Evolutionary conservation across 2,113 vertebrate genomes (phyloP).

Genomic region (Cyanoramphus novaezelandiae): DNA sequence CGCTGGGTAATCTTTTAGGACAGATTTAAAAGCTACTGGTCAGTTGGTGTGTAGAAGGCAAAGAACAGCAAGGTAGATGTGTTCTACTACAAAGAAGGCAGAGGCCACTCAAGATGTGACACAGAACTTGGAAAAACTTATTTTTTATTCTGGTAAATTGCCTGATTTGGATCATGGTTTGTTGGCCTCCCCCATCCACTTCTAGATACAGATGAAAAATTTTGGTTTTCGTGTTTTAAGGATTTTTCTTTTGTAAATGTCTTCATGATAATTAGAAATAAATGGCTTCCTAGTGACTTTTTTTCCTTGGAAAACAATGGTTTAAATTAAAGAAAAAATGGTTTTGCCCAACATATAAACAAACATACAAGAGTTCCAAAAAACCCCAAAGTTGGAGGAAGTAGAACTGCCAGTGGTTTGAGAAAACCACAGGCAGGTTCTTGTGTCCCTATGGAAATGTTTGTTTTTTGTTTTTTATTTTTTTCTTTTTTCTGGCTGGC

Average conservation of each 20-base stretch:
- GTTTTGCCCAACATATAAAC: constrained; percentile 4
- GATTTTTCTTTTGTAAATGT: neutral
- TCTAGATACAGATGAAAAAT: neutral
- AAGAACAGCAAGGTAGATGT: neutral
- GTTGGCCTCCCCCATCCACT: neutral
- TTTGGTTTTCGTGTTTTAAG: constrained; percentile 10
- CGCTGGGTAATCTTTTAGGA: neutral
- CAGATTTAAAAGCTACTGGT: neutral
- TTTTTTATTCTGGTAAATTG: neutral
- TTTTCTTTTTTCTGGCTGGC: neutral
- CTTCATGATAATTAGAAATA: constrained; percentile 19
- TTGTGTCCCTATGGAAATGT: neutral
- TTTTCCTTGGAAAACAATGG: constrained; percentile 40
- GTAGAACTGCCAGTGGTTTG: constrained; percentile 7
- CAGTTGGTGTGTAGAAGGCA: neutral
- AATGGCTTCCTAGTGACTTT: constrained; percentile 5
- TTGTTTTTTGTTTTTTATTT: neutral
- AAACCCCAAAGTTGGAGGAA: neutral
- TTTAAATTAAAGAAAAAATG: constrained; percentile 50
- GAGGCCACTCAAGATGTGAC: neutral
- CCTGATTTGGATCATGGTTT: neutral
- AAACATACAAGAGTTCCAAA: constrained; percentile 30
- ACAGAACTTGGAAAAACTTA: neutral
- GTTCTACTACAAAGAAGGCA: neutral
- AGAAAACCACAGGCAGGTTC: constrained; percentile 4